Evolutionary conservation across 2,797 vertebrate species (phyloP).

Genomic region (Australoheros facetus): DNA sequence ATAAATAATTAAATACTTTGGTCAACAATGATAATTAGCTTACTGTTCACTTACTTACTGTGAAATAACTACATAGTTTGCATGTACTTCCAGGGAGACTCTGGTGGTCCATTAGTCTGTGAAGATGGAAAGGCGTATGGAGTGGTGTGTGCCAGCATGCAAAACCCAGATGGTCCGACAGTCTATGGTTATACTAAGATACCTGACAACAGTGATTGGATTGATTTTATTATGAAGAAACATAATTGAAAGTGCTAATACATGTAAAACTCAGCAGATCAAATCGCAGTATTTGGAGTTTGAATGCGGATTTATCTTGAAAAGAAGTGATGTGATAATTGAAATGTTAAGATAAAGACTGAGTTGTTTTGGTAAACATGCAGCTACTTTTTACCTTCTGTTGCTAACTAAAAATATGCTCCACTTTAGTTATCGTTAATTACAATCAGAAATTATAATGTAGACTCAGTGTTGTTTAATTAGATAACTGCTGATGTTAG

Average conservation of each 20-base stretch:
- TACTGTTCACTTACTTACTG: not conserved
- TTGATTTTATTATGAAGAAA: not conserved
- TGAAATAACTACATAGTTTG: not conserved
- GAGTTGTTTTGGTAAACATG: rapidly evolving
- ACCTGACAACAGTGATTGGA: slow-evolving; percentile 63
- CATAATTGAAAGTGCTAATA: not conserved
- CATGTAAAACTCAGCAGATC: not conserved
- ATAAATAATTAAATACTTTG: not conserved
- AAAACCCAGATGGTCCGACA: rapidly evolving
- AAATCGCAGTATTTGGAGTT: not conserved
- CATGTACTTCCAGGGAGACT: slow-evolving; percentile 73
- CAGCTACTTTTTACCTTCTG: too few relatives aligned
- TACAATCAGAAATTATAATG: not conserved
- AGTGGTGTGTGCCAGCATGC: slow-evolving; percentile 48
- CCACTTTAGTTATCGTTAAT: not conserved
- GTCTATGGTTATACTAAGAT: slow-evolving; percentile 59
- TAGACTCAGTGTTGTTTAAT: not conserved
- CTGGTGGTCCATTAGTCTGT: slow-evolving; percentile 80
- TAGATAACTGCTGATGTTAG: not conserved
- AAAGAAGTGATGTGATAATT: not conserved
- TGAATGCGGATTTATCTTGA: not conserved
- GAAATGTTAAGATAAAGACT: not conserved
- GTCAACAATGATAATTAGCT: not conserved
- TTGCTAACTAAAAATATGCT: too few relatives aligned
- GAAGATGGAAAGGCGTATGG: slow-evolving; percentile 58